Percentiles rank a stretch among this genome's conserved stretches.
Conservation (phyloP, 2,797 vertebrate species). For the Sebastes minor region DNA sequence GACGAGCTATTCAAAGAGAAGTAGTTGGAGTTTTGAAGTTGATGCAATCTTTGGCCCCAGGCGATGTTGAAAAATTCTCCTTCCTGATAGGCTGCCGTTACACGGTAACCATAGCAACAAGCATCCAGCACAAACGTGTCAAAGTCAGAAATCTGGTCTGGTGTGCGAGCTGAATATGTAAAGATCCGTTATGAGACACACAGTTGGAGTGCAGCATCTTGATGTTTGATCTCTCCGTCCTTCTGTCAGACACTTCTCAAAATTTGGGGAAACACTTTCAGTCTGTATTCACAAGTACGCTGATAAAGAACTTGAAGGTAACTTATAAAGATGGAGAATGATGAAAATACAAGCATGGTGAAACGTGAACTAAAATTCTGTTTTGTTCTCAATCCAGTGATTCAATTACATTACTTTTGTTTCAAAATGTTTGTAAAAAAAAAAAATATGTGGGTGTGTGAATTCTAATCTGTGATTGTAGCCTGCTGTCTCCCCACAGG, state of each 20-base stretch:
- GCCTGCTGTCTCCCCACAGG: neutral
- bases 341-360: neutral
- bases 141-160: conserved; percentile 25
- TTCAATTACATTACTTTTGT: neutral
- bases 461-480: neutral
- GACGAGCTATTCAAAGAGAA: conserved; percentile 6
- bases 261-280: neutral
- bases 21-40: conserved; percentile 29
- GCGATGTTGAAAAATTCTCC: conserved; percentile 15
- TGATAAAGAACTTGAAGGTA: neutral
- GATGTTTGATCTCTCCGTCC: neutral
- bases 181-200: conserved; percentile 40
- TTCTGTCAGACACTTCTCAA: neutral
- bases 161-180: conserved; percentile 30
- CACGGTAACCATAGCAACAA: conserved; percentile 69
- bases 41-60: conserved; percentile 45
- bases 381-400: neutral
- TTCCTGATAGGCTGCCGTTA: conserved; percentile 45
- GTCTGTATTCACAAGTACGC: neutral
- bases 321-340: neutral
- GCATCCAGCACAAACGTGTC: conserved; percentile 40
- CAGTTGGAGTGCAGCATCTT: neutral
- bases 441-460: neutral
- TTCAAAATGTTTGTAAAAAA: neutral
- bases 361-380: neutral